phyloP scores from a whole-genome alignment of 2,113 vertebrate genomes.

The Potamarius usumacintae region DNA sequence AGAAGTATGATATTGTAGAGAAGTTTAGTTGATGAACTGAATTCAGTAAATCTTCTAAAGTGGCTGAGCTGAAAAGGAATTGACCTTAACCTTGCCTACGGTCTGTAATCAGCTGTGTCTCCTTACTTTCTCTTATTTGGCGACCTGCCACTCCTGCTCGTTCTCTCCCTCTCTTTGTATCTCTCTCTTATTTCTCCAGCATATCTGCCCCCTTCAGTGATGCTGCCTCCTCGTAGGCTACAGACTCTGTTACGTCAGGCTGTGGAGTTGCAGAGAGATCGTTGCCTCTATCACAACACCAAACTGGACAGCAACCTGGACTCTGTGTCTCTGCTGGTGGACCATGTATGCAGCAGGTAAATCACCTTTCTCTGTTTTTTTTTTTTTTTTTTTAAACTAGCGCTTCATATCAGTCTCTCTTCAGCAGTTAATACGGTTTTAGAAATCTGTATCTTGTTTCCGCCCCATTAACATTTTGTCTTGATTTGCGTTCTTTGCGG shows the following conservation, averaged over 20 bases:
- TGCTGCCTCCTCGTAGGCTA: slow-evolving; percentile 92
- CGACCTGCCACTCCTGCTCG: slow-evolving; percentile 29
- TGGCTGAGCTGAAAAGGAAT: slow-evolving; percentile 48
- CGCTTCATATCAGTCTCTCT: background rate
- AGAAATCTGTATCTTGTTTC: background rate
- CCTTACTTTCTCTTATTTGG: slow-evolving; percentile 16
- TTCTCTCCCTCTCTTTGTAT: slow-evolving; percentile 28
- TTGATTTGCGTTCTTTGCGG: background rate
- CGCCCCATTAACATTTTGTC: background rate
- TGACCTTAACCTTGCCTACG: slow-evolving; percentile 32
- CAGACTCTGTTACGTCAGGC: slow-evolving; percentile 93
- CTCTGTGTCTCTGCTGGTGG: slow-evolving; percentile 91
- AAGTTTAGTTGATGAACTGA: slow-evolving; percentile 5
- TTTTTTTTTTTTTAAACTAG: background rate
- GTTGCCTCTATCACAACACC: slow-evolving; percentile 96
- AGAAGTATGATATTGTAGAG: background rate
- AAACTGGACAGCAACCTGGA: slow-evolving; percentile 90
- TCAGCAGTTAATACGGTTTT: background rate
- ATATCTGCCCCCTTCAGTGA: slow-evolving; percentile 94
- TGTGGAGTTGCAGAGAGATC: slow-evolving; percentile 92
- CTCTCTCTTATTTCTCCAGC: slow-evolving; percentile 68
- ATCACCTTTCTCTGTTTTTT: slow-evolving; percentile 22
- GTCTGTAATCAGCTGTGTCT: slow-evolving; percentile 41
- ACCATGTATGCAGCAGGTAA: slow-evolving; percentile 96
- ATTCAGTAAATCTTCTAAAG: slow-evolving; percentile 44